Base-by-base conservation (phyloP, 2,888 invertebrate genomes). In the Netelia melanura region DNA sequence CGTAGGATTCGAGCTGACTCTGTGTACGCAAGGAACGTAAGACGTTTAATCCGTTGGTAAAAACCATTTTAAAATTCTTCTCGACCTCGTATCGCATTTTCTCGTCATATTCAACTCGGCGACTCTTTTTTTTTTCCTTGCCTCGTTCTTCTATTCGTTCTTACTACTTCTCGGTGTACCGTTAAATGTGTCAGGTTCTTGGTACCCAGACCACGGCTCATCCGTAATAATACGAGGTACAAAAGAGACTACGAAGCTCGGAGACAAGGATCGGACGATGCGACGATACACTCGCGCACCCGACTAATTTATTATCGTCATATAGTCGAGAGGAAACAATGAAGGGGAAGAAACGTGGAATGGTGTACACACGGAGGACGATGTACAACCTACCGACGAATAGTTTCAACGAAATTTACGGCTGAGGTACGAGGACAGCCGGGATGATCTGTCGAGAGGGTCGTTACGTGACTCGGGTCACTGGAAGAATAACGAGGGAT, bases 91-190 rank as follows among this genome's bases (percentile, higher is more conserved):
- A 48, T 38, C 38, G 0, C 38, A 62, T 14, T 11, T 62, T 21
- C 21, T 62, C 44, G 17, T 67, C 23, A 30, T 62, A 17, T n/a
- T 21, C 52, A 25, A 68, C 48, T 48, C 48, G 14, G 11, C 3
- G 48, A 48, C 14, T 48, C 14, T 5, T 21, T 21, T 21, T 21
- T 21, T 48, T 44, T 25, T 58, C 43, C 25, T 43, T 62, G 38
- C n/a, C 30, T 81, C n/a, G 67, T 67, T 38, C 44, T 84, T 38
- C 79, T 38, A 38, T 38, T 38, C 38, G 5, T 61, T 89, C 87
- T 87, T 89, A 87, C 85, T 75, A 71, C 88, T 88, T 48, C 48
- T 48, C 3, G 48, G 48, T 14, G 48, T 14, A 48, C 48, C 38
- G 38, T 48, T 14, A 14, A 23, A 14, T 67, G n/a, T 17, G 44